Conservation (phyloP, 2,888 invertebrate genomes). For the Drosophila kanekoi region DNA sequence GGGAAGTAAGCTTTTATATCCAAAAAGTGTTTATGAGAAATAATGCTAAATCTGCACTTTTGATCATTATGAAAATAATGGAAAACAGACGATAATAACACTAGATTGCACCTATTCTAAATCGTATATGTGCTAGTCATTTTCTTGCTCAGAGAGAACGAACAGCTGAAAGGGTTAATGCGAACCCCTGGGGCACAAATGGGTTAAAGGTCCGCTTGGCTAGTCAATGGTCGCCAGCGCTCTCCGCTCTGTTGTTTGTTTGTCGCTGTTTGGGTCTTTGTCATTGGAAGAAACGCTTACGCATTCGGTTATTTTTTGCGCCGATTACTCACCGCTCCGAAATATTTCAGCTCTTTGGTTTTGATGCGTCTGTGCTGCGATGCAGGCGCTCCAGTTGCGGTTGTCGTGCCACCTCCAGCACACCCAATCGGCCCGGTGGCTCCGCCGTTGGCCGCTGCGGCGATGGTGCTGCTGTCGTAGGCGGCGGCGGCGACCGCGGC, state of each 20-base stretch:
- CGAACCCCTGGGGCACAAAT: constrained; percentile 14
- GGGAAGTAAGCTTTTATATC: too few species aligned
- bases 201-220: constrained; percentile 29
- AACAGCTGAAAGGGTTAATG: not conserved
- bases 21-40: too few species aligned
- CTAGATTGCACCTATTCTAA: too few species aligned
- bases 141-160: too few species aligned
- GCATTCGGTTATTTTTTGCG: constrained; percentile 60
- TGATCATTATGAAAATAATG: too few species aligned
- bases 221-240: constrained; percentile 25
- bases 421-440: constrained; percentile 48
- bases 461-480: constrained; percentile 67
- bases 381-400: constrained; percentile 57
- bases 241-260: constrained; percentile 12
- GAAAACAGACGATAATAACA: too few species aligned
- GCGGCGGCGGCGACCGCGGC: constrained; percentile 71
- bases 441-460: constrained; percentile 71
- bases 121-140: too few species aligned
- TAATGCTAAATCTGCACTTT: too few species aligned
- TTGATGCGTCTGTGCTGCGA: constrained; percentile 82
- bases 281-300: constrained; percentile 44
- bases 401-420: constrained; percentile 31
- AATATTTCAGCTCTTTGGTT: constrained; percentile 84
- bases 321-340: constrained; percentile 83
- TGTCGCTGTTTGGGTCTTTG: constrained; percentile 25